phyloP scores from a whole-genome alignment of 2,888 invertebrate genomes.

The Lissonota sp. region DNA sequence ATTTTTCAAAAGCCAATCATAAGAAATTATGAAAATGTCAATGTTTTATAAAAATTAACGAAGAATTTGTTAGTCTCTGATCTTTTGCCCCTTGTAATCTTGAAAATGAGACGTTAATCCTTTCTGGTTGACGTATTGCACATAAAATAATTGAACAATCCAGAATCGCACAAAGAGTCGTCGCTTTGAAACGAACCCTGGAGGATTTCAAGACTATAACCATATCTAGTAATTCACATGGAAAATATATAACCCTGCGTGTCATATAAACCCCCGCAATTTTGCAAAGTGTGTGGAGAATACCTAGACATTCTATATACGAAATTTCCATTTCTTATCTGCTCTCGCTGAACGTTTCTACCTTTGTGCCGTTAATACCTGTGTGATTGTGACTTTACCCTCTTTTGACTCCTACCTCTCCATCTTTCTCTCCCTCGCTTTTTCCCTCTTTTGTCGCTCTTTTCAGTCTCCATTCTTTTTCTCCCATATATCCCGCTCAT shows the following conservation, averaged over 20 bases:
- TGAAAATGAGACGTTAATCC: too few species aligned
- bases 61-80: too few species aligned
- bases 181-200: not conserved
- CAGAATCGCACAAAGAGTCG: slow-evolving; percentile 8
- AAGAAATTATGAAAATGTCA: too few species aligned
- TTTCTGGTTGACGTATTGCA: too few species aligned
- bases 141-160: not conserved
- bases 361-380: slow-evolving; percentile 19
- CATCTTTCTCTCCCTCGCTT: not conserved
- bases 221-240: slow-evolving; percentile 24
- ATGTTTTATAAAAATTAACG: too few species aligned
- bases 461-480: slow-evolving; percentile 24
- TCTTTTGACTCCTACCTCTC: not conserved
- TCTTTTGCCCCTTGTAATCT: too few species aligned
- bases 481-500: slow-evolving; percentile 5
- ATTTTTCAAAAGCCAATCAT: too few species aligned
- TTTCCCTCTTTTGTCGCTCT: slow-evolving; percentile 9
- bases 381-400: slow-evolving; percentile 8
- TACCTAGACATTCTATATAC: slow-evolving; percentile 32
- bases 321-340: slow-evolving; percentile 64
- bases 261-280: slow-evolving; percentile 29
- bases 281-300: slow-evolving; percentile 25
- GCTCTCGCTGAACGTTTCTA: slow-evolving; percentile 34
- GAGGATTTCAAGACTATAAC: slow-evolving; percentile 5
- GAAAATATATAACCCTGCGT: slow-evolving; percentile 21